Conservation (phyloP, 2,113 vertebrate species). For the Zapornia atra region DNA sequence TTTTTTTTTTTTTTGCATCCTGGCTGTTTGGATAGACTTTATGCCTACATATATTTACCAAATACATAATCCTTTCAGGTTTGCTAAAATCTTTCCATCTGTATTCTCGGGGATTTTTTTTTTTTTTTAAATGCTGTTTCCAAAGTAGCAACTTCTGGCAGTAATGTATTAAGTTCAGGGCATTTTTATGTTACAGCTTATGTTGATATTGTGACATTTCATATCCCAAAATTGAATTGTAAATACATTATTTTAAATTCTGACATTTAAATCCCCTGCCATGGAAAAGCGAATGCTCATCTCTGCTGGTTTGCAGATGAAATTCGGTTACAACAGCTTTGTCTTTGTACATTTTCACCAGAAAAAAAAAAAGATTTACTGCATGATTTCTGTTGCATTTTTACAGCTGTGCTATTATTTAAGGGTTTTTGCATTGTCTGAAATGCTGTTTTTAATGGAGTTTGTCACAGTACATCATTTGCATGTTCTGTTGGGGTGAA, state of each 20-base stretch:
- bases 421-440: background rate
- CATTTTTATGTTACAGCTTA: background rate
- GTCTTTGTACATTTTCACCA: background rate
- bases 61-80: background rate
- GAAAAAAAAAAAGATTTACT: background rate
- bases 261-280: background rate
- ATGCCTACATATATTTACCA: background rate
- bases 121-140: background rate
- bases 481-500: background rate
- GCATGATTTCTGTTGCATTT: background rate
- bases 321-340: background rate
- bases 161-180: background rate
- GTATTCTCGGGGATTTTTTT: background rate
- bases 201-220: background rate
- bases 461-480: background rate
- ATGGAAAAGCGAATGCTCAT: background rate
- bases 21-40: background rate
- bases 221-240: background rate
- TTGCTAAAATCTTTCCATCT: background rate
- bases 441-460: background rate
- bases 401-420: background rate
- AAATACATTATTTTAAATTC: conserved; percentile 23
- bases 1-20: background rate
- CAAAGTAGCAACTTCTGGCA: background rate
- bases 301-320: background rate